phyloP scores from a whole-genome alignment of 1,140 invertebrate species.

The Drosophila grimshawi region DNA sequence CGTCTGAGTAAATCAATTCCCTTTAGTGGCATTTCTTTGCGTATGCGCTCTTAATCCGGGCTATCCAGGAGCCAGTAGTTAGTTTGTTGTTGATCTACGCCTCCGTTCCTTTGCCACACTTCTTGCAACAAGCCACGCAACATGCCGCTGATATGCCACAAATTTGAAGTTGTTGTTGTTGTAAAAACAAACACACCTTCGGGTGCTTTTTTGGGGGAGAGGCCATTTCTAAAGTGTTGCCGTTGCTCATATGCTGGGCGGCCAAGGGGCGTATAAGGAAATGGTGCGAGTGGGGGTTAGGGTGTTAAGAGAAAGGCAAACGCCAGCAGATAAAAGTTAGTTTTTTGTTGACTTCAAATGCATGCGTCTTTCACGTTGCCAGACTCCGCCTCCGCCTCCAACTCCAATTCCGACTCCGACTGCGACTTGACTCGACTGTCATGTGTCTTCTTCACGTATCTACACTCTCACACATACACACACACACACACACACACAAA shows the following conservation, averaged over 20 bases:
- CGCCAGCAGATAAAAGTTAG: slow-evolving; percentile 73
- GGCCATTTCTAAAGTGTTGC: slow-evolving; percentile 45
- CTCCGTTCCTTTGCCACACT: slow-evolving; percentile 2
- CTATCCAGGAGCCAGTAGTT: slow-evolving; percentile 1
- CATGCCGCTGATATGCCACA: slow-evolving; percentile 81
- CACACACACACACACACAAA: slow-evolving; percentile 19
- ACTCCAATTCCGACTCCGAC: slow-evolving; percentile 29
- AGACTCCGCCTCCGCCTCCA: not conserved
- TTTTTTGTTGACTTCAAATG: slow-evolving; percentile 79
- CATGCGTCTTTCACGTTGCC: slow-evolving; percentile 46
- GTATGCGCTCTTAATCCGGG: slow-evolving; percentile 53
- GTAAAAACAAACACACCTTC: slow-evolving; percentile 78
- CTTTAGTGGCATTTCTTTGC: slow-evolving; percentile 69
- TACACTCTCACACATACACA: slow-evolving; percentile 22
- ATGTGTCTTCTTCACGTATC: slow-evolving; percentile 69
- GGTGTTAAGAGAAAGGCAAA: not conserved
- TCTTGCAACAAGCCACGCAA: slow-evolving; percentile 68
- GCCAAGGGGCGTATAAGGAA: not conserved
- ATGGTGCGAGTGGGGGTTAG: not conserved
- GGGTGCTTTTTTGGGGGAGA: slow-evolving; percentile 55
- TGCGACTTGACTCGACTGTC: slow-evolving; percentile 48
- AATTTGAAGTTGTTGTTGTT: slow-evolving; percentile 71
- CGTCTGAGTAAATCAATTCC: slow-evolving; percentile 73
- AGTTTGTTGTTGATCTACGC: not conserved
- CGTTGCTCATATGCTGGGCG: slow-evolving; percentile 5